Conservation (phyloP, 2,888 invertebrate genomes). For the Meiosimyza platycephala region DNA sequence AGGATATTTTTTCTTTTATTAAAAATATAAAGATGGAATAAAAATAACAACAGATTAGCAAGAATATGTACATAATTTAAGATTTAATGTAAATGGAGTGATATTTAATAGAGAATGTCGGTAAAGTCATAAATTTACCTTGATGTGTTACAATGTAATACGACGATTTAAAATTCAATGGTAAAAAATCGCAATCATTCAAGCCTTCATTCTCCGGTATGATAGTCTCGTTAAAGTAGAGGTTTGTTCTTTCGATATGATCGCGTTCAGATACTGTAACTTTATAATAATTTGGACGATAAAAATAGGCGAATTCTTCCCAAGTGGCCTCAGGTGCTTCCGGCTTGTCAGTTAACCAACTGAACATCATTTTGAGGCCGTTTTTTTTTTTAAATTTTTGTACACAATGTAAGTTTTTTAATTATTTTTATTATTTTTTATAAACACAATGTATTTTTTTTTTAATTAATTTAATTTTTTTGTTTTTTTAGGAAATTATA, state of each 20-base stretch:
- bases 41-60: not conserved
- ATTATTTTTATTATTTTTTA: conserved; percentile 20
- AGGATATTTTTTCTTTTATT: too few relatives aligned
- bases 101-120: not conserved
- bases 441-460: conserved; percentile 37
- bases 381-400: conserved; percentile 17
- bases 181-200: conserved; percentile 64
- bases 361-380: conserved; percentile 61
- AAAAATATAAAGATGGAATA: not conserved
- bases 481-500: conserved; percentile 36
- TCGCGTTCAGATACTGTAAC: conserved; percentile 69
- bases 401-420: conserved; percentile 31
- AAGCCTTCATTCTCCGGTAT: conserved; percentile 63
- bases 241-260: conserved; percentile 61
- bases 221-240: conserved; percentile 64
- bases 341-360: conserved; percentile 62
- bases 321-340: conserved; percentile 69
- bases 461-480: conserved; percentile 36
- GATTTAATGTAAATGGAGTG: not conserved
- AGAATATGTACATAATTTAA: not conserved
- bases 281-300: conserved; percentile 64
- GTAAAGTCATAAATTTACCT: conserved; percentile 59
- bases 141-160: conserved; percentile 68
- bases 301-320: conserved; percentile 67
- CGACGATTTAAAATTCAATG: conserved; percentile 66